Evolutionary conservation across 2,797 vertebrate species (phyloP).

Genomic region (Cynodonichthys magdalenae): DNA sequence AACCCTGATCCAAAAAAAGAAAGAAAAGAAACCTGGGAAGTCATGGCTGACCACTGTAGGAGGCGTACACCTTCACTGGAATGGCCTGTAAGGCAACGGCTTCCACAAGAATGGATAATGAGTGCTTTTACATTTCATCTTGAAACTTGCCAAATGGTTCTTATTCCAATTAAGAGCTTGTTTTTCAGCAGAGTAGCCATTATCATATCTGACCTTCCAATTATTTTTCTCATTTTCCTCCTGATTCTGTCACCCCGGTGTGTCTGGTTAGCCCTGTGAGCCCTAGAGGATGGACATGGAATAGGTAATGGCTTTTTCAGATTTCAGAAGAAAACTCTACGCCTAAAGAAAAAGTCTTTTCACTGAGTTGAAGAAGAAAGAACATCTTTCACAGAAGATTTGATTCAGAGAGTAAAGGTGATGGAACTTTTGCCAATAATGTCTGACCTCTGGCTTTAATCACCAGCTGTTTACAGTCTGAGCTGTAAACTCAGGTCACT

Average conservation of each 20-base stretch:
- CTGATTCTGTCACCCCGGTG: constrained; percentile 73
- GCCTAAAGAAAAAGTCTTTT: no score
- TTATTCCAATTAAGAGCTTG: constrained; percentile 82
- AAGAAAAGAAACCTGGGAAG: constrained; percentile 40
- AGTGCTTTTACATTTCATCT: constrained; percentile 83
- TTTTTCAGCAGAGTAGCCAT: constrained; percentile 79
- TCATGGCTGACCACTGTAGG: constrained; percentile 40
- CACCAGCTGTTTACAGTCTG: no score
- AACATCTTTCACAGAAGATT: no score
- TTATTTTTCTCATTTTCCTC: constrained; percentile 83
- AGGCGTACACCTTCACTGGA: constrained; percentile 53
- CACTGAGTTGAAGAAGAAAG: no score
- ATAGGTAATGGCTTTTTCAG: constrained; percentile 69
- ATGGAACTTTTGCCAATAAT: not conserved
- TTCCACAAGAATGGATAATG: constrained; percentile 75
- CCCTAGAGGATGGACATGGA: constrained; percentile 61
- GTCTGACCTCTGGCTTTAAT: no score
- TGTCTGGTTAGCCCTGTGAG: constrained; percentile 48
- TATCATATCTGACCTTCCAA: constrained; percentile 87
- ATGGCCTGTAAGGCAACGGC: constrained; percentile 45
- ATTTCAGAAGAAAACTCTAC: not conserved
- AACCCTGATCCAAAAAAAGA: constrained; percentile 46
- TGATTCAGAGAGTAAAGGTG: not conserved
- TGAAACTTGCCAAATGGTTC: constrained; percentile 79
- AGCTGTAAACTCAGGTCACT: no score